phyloP scores from a whole-genome alignment of 2,888 invertebrate species.

The Bombylius major region DNA sequence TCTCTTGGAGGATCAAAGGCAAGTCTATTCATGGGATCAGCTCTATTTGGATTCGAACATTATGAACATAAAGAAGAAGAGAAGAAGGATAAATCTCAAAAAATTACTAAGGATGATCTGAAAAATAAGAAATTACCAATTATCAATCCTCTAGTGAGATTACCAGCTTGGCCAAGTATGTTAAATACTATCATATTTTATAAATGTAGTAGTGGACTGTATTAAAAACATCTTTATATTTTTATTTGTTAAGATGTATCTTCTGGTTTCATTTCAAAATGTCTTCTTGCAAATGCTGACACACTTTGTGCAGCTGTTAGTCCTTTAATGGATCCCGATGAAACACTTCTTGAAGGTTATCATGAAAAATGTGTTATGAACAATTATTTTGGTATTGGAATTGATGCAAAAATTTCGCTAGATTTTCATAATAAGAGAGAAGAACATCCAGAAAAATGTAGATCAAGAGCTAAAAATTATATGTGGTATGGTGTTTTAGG shows the following conservation, averaged over 20 bases:
- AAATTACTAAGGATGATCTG: slow-evolving; percentile 37
- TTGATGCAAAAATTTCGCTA: slow-evolving; percentile 93
- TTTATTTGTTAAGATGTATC: slow-evolving; percentile 43
- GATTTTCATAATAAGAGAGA: slow-evolving; percentile 96
- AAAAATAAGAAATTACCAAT: slow-evolving; percentile 67
- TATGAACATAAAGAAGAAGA: slow-evolving; percentile 34
- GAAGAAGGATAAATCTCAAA: slow-evolving; percentile 23
- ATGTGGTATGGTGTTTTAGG: slow-evolving; percentile 83
- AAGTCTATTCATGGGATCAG: slow-evolving; percentile 39
- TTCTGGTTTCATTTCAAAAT: slow-evolving; percentile 81
- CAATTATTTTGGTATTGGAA: slow-evolving; percentile 96
- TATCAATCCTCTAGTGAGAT: slow-evolving; percentile 74
- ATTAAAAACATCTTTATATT: neutral
- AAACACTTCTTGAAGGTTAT: slow-evolving; percentile 74
- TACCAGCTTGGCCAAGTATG: slow-evolving; percentile 80
- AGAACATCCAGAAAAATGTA: slow-evolving; percentile 92
- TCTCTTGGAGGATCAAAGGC: slow-evolving; percentile 46
- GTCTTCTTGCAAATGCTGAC: slow-evolving; percentile 89
- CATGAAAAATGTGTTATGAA: slow-evolving; percentile 96
- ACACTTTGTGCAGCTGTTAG: slow-evolving; percentile 94
- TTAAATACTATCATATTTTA: slow-evolving; percentile 10
- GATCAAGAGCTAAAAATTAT: slow-evolving; percentile 86
- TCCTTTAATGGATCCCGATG: slow-evolving; percentile 86
- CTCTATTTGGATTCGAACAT: slow-evolving; percentile 31
- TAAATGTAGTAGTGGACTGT: neutral